Conservation (phyloP, 1,140 invertebrate species). For the Zaprionus nigranus region DNA sequence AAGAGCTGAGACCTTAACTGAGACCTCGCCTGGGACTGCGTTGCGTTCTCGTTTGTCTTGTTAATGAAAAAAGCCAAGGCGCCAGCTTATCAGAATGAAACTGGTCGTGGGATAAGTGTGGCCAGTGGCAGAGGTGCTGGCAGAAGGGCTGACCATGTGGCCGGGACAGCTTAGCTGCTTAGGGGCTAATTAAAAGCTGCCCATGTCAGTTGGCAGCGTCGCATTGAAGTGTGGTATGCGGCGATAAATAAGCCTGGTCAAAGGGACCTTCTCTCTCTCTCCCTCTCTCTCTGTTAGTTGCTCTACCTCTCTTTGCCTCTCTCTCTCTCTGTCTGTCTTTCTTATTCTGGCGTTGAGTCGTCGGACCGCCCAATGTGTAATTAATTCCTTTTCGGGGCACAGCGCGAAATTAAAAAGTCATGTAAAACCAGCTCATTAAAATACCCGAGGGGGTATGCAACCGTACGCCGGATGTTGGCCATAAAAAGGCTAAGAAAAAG, state of each 20-base stretch:
- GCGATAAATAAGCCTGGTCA: conserved; percentile 66
- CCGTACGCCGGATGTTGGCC: conserved; percentile 60
- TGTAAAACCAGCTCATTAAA: conserved; percentile 84
- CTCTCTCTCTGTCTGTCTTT: background rate
- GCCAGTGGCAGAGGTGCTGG: conserved; percentile 31
- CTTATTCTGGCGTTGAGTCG: conserved; percentile 35
- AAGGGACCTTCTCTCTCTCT: background rate
- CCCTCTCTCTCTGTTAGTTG: background rate
- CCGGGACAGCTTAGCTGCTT: background rate
- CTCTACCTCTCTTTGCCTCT: background rate
- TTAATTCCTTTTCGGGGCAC: conserved; percentile 82
- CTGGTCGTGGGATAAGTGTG: conserved; percentile 68
- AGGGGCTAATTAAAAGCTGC: conserved; percentile 77
- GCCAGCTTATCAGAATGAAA: conserved; percentile 82
- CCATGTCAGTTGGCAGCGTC: conserved; percentile 75
- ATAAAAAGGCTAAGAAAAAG: conserved; percentile 50
- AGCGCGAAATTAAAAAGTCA: conserved; percentile 84
- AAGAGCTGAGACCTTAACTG: background rate
- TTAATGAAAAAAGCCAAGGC: conserved; percentile 84
- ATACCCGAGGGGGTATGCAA: conserved; percentile 60
- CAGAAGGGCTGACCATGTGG: background rate
- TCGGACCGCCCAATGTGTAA: conserved; percentile 82
- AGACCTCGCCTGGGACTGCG: conserved; percentile 26
- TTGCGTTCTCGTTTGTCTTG: conserved; percentile 71
- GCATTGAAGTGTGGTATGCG: conserved; percentile 79